A percentile compares a stretch with the other conserved stretches of the same genome.
Conservation (phyloP, 2,888 invertebrate genomes). For the Eueremaeus valkanovi region DNA sequence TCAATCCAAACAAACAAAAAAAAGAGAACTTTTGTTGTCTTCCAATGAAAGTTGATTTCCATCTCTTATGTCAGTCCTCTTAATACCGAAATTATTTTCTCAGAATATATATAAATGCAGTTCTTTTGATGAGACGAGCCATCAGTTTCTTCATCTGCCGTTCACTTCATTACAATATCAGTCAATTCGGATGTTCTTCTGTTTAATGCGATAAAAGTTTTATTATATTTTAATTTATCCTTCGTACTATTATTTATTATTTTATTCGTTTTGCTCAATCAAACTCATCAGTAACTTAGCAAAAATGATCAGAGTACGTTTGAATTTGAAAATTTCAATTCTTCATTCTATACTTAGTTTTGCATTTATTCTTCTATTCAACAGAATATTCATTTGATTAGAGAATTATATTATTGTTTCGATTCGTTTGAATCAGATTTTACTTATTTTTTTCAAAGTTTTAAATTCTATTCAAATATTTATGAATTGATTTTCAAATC, state of each 20-base stretch:
- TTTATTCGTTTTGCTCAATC: neutral
- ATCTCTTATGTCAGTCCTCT: slow-evolving; percentile 1
- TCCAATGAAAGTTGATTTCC: neutral
- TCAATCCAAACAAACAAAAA: neutral
- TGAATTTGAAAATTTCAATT: neutral
- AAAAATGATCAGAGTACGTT: too few relatives aligned
- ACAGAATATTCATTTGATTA: neutral
- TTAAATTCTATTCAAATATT: neutral
- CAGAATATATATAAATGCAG: neutral
- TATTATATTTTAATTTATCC: neutral
- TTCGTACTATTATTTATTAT: neutral
- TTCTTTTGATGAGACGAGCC: neutral
- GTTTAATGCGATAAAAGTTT: neutral
- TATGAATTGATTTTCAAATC: neutral
- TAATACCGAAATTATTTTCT: neutral
- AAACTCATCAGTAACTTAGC: too few relatives aligned
- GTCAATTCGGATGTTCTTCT: too few relatives aligned
- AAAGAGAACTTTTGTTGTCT: neutral
- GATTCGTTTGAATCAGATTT: neutral
- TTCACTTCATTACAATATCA: too few relatives aligned
- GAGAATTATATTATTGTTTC: too few relatives aligned
- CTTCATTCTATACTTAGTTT: neutral
- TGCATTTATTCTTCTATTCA: neutral
- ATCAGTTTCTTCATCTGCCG: neutral
- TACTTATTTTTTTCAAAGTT: neutral